Base-by-base conservation (phyloP, 2,797 vertebrate species). In the Gymnoscopelus braueri region DNA sequence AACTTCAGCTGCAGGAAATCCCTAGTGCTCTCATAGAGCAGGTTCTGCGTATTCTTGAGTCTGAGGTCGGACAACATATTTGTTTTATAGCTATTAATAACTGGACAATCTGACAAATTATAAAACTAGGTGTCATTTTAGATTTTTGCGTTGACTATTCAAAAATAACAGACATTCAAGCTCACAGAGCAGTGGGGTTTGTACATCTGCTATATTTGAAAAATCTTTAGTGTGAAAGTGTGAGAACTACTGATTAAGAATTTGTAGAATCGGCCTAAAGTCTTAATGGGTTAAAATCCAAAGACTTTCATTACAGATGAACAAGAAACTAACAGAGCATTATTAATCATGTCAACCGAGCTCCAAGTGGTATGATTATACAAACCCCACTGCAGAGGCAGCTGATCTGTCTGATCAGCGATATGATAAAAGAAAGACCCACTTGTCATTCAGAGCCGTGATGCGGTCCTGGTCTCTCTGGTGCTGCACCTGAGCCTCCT, bases 1-100 rank as follows among this genome's bases (percentile, higher is more conserved):
- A 94, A 97, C 87, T 95, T 98, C 0, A 98, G 91, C 80, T 97
- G 94, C 55, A 99, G 81, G 78, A 96, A 97, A 78, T 99, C 97
- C 89, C 86, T 95, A 10, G 97, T 99, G 85, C 96, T 99, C 83
- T 97, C 95, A 11, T 96, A 93, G 8, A 99, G 89, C 23, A 99
- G 89, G 72, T 93, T 96, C 75, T 98, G 96, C 10, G 96, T 96
- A 68, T 85, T 94, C 75, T 94, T 93, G 13, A 98, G 93, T 78
- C 98, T 99, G 75, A 24, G 9, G 56, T 3, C 12, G 63, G 5
- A 59, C 39, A 44, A 44, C 39, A 44, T 44, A 44, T 9, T 10
- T 1, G 39, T 44, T 44, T 44, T 44, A 44, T 44, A 44, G 39
- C 10, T 44, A 44, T 44, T 44, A 44, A 44, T 9, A 44, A 44